These are phyloP conservation scores for Ochropleura leucogaster DNA, from an alignment of 2,888 invertebrate genomes.

Conservation along the genomic window DNA sequence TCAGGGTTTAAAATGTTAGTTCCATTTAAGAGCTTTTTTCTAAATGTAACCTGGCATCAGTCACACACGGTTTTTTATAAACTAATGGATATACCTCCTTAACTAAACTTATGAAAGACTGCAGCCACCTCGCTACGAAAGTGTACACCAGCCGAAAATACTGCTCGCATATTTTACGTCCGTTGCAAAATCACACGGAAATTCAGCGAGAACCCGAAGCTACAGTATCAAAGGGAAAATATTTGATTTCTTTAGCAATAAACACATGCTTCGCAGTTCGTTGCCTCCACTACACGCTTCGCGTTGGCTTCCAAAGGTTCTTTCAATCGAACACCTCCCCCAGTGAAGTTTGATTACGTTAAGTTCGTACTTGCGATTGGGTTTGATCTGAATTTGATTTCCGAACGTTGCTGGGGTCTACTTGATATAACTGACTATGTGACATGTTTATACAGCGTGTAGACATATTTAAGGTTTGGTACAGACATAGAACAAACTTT, in stretches of 20 bases:
- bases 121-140: background rate
- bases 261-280: conserved; percentile 58
- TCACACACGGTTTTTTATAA: background rate
- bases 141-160: conserved; percentile 12
- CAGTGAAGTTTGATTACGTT: conserved; percentile 51
- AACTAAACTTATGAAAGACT: background rate
- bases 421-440: conserved; percentile 5
- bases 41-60: background rate
- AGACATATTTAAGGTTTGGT: background rate
- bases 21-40: background rate
- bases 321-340: conserved; percentile 48
- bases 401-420: background rate
- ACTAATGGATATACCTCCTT: background rate
- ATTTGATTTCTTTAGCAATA: conserved; percentile 57
- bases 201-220: conserved; percentile 26
- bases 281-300: conserved; percentile 44
- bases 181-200: conserved; percentile 44
- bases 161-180: conserved; percentile 14
- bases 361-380: conserved; percentile 34
- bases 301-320: conserved; percentile 44
- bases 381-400: conserved; percentile 19
- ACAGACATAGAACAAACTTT: too few species aligned
- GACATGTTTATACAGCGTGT: background rate
- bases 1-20: too few species aligned
- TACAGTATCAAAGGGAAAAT: conserved; percentile 51